Conservation (phyloP, 2,888 invertebrate genomes). For the Amblyteles armatorius region DNA sequence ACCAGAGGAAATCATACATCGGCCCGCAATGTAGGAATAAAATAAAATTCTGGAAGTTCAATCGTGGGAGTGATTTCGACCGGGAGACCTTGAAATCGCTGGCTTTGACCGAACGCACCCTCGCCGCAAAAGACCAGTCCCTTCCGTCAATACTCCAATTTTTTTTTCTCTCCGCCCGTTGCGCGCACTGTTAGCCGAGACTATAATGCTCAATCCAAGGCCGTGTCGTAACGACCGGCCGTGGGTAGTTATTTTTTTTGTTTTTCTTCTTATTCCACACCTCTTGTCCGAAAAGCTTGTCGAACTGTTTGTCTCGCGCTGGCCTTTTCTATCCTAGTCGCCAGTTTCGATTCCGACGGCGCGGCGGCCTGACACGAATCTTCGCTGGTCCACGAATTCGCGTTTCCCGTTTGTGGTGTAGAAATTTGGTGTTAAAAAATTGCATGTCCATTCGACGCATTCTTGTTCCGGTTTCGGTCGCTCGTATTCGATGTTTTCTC, state of each 20-base stretch:
- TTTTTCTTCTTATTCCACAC: conserved; percentile 68
- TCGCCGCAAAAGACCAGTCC: conserved; percentile 71
- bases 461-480: neutral
- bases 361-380: conserved; percentile 66
- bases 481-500: neutral
- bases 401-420: neutral
- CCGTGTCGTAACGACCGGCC: conserved; percentile 69
- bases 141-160: conserved; percentile 82
- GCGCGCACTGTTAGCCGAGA: conserved; percentile 64
- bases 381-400: conserved; percentile 8
- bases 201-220: conserved; percentile 73
- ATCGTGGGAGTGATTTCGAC: neutral
- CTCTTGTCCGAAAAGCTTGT: conserved; percentile 66
- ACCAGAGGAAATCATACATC: neutral
- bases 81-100: conserved; percentile 59
- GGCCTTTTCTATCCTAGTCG: conserved; percentile 50
- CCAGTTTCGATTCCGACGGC: conserved; percentile 70
- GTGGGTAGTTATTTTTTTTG: conserved; percentile 68
- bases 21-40: neutral
- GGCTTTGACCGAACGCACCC: conserved; percentile 50
- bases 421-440: neutral
- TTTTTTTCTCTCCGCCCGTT: conserved; percentile 72
- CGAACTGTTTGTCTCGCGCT: conserved; percentile 32
- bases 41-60: neutral
- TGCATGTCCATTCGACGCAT: neutral